Base-by-base conservation (phyloP, 2,113 vertebrate genomes). In the Carassius gibelio region DNA sequence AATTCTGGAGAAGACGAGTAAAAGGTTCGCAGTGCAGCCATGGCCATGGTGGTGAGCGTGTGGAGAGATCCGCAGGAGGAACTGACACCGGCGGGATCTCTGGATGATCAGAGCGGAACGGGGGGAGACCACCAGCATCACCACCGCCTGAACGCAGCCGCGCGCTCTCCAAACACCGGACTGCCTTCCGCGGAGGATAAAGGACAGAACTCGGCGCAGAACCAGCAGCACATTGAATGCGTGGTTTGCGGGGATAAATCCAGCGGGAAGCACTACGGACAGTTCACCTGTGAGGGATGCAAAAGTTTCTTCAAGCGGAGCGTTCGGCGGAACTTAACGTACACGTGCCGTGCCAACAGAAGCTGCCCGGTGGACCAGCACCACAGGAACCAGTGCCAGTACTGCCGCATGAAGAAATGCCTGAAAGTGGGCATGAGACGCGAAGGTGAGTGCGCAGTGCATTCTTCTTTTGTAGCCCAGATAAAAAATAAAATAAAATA, bases 271-370 rank as follows among this genome's bases (percentile, higher is more conserved):
- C 97, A 99, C 92, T 98, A 99, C 90, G 97, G 97, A 91, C 97
- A 99, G 94, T 98, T 98, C 94, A 98, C 97, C 17, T 99, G 97
- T 88, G 97, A 99, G 89, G 97, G 97, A 91, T 99, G 97, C 95
- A 98, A 98, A 93, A 97, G 97, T 94, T 98, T 98, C 94, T 98
- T 98, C 88, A 98, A 98, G 90, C 94, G 97, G 90, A 97, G 96
- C 93, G 96, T 98, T 86, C 93, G 97, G 87, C 94, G 97, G 92
- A 98, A 97, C 94, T 95, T 98, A 91, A 95, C 84, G 91, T 98
- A 98, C 94, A 97, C 97, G 90, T 98, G 97, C 94, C 94, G 97
- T 90, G 96, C 96, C 92, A 97, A 95, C 95, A 94, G 96, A 93
- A 97, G 93, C 96, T 98, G 97, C 91, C 96, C 97, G 88, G 96